Evolutionary conservation across 2,113 vertebrate species (phyloP).

Genomic region (Ailurus styani): DNA sequence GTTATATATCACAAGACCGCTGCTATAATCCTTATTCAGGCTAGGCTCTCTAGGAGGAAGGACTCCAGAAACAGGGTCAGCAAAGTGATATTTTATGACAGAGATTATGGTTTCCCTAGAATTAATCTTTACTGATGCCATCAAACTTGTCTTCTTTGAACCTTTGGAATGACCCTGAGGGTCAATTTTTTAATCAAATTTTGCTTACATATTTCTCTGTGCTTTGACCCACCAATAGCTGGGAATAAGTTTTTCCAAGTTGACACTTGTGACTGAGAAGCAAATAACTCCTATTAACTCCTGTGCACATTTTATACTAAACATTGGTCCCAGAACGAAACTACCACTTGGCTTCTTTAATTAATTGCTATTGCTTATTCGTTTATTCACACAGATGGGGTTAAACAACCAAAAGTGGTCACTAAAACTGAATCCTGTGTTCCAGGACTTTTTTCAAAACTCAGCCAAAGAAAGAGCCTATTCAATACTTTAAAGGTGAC

Average conservation of each 20-base stretch:
- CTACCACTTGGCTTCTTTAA: slow-evolving; percentile 34
- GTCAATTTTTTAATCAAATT: slow-evolving; percentile 30
- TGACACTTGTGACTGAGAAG: slow-evolving; percentile 18
- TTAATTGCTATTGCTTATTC: slow-evolving; percentile 19
- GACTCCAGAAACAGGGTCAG: background rate
- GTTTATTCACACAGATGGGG: background rate
- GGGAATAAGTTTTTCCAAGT: slow-evolving; percentile 29
- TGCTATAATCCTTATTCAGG: background rate
- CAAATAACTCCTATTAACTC: slow-evolving; percentile 42
- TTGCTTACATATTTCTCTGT: slow-evolving; percentile 48
- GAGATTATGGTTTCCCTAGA: slow-evolving; percentile 26
- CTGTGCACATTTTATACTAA: slow-evolving; percentile 37
- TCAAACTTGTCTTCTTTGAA: slow-evolving; percentile 40
- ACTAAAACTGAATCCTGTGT: background rate
- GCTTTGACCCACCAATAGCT: background rate
- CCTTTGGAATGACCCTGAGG: background rate
- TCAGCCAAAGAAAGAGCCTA: background rate
- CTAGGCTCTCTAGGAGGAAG: background rate
- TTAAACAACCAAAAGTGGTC: slow-evolving; percentile 24
- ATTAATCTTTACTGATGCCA: slow-evolving; percentile 49
- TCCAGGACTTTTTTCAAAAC: slow-evolving; percentile 34
- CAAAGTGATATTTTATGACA: slow-evolving; percentile 49
- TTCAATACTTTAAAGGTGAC: background rate
- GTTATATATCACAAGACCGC: slow-evolving; percentile 1
- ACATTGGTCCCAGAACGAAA: slow-evolving; percentile 12